Base-by-base conservation (phyloP, 2,888 invertebrate genomes). In the Nebria salina region DNA sequence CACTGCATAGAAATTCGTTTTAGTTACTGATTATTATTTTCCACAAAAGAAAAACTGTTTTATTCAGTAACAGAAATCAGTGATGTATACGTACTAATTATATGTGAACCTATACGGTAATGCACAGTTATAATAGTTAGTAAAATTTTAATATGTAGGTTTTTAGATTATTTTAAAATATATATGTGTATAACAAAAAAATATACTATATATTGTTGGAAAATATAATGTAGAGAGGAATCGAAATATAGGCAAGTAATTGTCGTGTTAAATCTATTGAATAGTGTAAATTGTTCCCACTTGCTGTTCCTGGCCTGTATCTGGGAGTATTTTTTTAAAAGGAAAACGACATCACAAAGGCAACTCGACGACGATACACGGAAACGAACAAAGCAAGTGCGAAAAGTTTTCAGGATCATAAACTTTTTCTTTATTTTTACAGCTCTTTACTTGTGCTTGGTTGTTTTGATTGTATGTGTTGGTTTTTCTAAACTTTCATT, bases 321-420 rank as follows among this genome's bases (percentile, higher is more conserved):
- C 25, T 34, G 34, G 15, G 26, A 25, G 15, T 5, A 25, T 20
- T 20, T 34, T 34, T 34, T 34, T 34, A 34, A 34, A 34, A 34
- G 34, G 2, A 34, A 34, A 34, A 34, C 34, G 34, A 34, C 34
- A 34, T 34, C 34, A 34, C 34, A 70, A 25, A 70, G 34, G 70
- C 34, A 70, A 70, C 70, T 1, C 25, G 26, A 66, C 15, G 25
- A 34, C 26, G 70, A 34, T 34, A 70, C 70, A 70, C 70, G 70
- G 70, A 70, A 70, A 70, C 20, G 70, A 70, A 70, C 70, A 70
- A 70, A 76, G 43, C 76, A 76, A 76, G 76, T 76, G 76, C 7
- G 76, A 76, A 76, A 34, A 70, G n/a, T 70, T 76, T 76, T 76
- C 76, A 76, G 76, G 68, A 70, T 76, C 76, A 76, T 76, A 76